These are phyloP conservation scores for Mythimna loreyi DNA, from an alignment of 2,888 invertebrate genomes.

Conservation along the genomic window DNA sequence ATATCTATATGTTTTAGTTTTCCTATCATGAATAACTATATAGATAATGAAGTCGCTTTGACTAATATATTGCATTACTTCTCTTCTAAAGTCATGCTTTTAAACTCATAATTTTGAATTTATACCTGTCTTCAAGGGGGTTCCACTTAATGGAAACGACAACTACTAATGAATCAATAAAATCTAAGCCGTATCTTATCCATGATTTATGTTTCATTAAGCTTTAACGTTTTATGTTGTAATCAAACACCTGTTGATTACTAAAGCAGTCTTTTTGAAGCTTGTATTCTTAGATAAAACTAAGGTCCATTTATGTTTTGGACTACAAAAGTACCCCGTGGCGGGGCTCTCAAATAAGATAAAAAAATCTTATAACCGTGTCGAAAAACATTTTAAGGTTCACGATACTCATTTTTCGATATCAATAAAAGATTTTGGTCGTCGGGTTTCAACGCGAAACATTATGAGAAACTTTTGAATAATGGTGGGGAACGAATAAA, in stretches of 20 bases:
- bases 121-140: constrained; percentile 53
- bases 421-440: constrained; percentile 86
- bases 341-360: constrained; percentile 74
- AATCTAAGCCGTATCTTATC: constrained; percentile 66
- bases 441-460: constrained; percentile 83
- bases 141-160: constrained; percentile 58
- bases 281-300: constrained; percentile 40
- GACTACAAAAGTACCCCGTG: constrained; percentile 67
- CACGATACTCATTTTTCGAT: constrained; percentile 85
- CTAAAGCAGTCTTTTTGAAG: constrained; percentile 63
- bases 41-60: constrained; percentile 35
- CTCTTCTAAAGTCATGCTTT: constrained; percentile 39
- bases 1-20: constrained; percentile 58
- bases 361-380: constrained; percentile 75
- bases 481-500: constrained; percentile 85
- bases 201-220: constrained; percentile 71
- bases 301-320: constrained; percentile 50
- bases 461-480: constrained; percentile 88
- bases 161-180: constrained; percentile 71
- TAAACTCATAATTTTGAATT: constrained; percentile 52
- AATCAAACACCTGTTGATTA: constrained; percentile 70
- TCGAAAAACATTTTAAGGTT: constrained; percentile 77
- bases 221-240: constrained; percentile 67
- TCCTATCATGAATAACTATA: constrained; percentile 29
- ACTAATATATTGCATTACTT: constrained; percentile 37